Base-by-base conservation (phyloP, 92 coral and sea anemone genomes). In the Heliopora coerulea region DNA sequence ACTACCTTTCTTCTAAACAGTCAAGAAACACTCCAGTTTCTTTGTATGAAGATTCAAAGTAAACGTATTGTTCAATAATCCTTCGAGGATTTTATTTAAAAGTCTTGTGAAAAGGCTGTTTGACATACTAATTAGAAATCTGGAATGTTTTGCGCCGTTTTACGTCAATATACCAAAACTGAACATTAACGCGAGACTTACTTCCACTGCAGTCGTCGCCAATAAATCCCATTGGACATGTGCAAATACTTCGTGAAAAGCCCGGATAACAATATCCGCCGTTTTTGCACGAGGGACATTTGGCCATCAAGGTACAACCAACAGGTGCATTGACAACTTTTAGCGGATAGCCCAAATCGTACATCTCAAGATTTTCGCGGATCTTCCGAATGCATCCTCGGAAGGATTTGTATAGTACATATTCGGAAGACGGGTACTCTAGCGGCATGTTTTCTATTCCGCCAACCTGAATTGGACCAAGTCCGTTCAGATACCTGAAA, bases 381-480 rank as follows among this genome's bases (percentile, higher is more conserved):
- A 95, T 81, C 50, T 86, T 66, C 1, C 99, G 88, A 15, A 95
- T 95, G 64, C 99, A 95, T 14, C 99, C 99, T 5, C 17, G 19
- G 31, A 95, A 95, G 7, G 87, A 80, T 8, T 54, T 64, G 41
- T 85, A 91, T 57, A 65, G 84, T 17, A 95, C 77, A 58, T 27
- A 70, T 8, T 70, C 25, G 14, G 61, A 50, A 20, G 72, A 40
- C 25, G 86, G 86, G 64, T 84, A 72, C 1, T 62, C 59, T 21
- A 95, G 62, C 14, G 67, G 78, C 77, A 70, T 70, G 44, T 83
- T 85, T 75, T 86, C 81, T 18, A 84, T 84, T 10, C 99, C 97
- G 32, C 99, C 99, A 56, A 95, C 84, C 74, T 95, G 99, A 58
- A 95, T 96, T 24, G 99, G 99, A 25, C 96, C 99, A 72, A 95